Evolutionary conservation across 2,888 invertebrate genomes (phyloP).

Genomic region (Eupithecia tripunctaria): DNA sequence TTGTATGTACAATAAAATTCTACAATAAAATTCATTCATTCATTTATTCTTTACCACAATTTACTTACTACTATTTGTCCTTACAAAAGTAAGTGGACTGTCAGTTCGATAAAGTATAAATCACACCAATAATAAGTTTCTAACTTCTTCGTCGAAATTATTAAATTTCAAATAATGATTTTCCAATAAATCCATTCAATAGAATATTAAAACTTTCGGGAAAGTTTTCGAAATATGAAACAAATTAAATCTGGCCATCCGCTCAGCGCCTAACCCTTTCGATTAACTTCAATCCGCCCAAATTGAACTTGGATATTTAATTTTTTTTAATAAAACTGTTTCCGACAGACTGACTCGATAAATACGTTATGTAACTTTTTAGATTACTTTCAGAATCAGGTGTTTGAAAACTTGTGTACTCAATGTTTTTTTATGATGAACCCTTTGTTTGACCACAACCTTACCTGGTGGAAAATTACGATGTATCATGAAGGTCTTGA

Average conservation of each 20-base stretch:
- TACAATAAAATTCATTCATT: too few relatives aligned
- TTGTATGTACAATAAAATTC: too few relatives aligned
- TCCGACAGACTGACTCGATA: neutral
- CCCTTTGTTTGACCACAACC: neutral
- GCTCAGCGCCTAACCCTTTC: slow-evolving; percentile 35
- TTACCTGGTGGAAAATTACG: neutral
- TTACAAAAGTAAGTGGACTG: neutral
- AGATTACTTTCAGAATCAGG: neutral
- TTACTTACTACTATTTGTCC: too few relatives aligned
- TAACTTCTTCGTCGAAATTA: slow-evolving; percentile 8
- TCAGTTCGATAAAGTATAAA: neutral
- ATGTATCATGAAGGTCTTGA: neutral
- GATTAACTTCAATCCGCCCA: slow-evolving; percentile 35
- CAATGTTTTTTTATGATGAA: neutral
- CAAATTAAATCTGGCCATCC: slow-evolving; percentile 41
- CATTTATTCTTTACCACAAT: too few relatives aligned
- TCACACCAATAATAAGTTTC: neutral
- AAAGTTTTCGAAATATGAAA: slow-evolving; percentile 40
- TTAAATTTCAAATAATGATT: slow-evolving; percentile 25
- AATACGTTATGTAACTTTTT: neutral
- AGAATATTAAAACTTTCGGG: slow-evolving; percentile 35
- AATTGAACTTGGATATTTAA: slow-evolving; percentile 38
- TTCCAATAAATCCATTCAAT: slow-evolving; percentile 29
- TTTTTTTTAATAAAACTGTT: slow-evolving; percentile 22
- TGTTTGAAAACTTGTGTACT: neutral